phyloP scores from a whole-genome alignment of 2,888 invertebrate species.

The Drosophila limbata region DNA sequence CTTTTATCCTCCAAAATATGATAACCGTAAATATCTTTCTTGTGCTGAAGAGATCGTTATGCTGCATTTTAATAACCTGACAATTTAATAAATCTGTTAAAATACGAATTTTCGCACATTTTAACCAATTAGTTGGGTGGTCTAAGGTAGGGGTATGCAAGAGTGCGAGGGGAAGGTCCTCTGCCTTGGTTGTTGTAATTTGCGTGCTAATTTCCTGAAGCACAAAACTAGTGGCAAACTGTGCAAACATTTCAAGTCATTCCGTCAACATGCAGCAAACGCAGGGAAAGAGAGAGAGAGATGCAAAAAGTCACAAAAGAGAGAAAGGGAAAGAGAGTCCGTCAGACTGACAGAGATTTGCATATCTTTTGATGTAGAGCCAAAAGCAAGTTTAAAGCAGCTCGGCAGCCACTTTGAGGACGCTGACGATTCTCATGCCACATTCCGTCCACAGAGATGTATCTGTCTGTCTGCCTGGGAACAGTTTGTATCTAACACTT shows the following conservation, averaged over 20 bases:
- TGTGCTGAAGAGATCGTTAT: not conserved
- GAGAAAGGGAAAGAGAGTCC: constrained; percentile 7
- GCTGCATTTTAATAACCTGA: constrained; percentile 5
- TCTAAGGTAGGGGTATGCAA: not conserved
- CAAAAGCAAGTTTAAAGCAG: constrained; percentile 45
- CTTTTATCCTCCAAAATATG: not conserved
- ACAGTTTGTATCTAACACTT: constrained; percentile 12
- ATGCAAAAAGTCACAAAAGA: constrained; percentile 7
- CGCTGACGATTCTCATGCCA: constrained; percentile 34
- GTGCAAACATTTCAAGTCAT: constrained; percentile 57
- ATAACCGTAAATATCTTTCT: constrained; percentile 1
- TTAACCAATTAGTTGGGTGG: constrained; percentile 29
- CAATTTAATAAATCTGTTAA: constrained; percentile 25
- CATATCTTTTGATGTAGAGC: constrained; percentile 63
- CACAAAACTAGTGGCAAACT: constrained; percentile 57
- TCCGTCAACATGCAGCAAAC: constrained; percentile 50
- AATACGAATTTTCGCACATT: constrained; percentile 45
- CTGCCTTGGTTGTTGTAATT: constrained; percentile 56
- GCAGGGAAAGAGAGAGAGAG: constrained; percentile 1
- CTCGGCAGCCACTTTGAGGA: constrained; percentile 53
- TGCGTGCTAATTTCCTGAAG: constrained; percentile 70
- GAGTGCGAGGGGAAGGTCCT: not conserved
- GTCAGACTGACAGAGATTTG: constrained; percentile 44
- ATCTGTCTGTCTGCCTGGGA: constrained; percentile 8
- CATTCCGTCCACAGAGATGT: constrained; percentile 18